These are phyloP conservation scores for Caloenas nicobarica DNA, from an alignment of 2,113 vertebrate species.

Conservation along the genomic window DNA sequence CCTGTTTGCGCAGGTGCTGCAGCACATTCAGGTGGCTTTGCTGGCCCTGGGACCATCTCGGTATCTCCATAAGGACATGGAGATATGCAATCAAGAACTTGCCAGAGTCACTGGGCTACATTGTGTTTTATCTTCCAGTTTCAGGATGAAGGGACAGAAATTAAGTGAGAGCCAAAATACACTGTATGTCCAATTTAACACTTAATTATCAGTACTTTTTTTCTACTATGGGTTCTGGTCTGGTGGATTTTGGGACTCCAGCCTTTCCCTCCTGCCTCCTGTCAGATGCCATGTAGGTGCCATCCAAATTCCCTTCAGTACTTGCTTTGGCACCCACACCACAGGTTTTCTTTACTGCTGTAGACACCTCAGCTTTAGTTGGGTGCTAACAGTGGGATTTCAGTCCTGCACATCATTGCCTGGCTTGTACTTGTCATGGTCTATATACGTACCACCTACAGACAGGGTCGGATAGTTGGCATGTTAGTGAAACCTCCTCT, in stretches of 20 bases:
- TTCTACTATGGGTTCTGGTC: not conserved
- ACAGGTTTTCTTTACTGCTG: not conserved
- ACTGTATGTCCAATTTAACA: rapidly evolving
- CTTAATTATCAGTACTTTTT: not conserved
- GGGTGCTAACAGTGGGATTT: not conserved
- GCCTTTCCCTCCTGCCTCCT: not conserved
- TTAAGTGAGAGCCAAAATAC: not conserved
- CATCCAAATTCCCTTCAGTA: not conserved
- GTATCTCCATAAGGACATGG: not conserved
- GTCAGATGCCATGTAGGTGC: not conserved
- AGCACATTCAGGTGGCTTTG: not conserved
- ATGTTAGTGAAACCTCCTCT: not conserved
- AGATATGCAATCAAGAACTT: not conserved
- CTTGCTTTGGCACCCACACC: not conserved
- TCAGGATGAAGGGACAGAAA: not conserved
- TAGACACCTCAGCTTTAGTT: not conserved
- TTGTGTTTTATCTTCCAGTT: not conserved
- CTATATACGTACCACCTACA: not conserved
- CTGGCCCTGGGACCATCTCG: not conserved
- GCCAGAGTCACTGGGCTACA: not conserved
- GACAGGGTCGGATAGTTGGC: not conserved
- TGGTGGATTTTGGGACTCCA: not conserved
- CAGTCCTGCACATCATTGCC: not conserved
- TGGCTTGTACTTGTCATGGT: not conserved
- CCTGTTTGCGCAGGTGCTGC: not conserved